These are phyloP conservation scores for Halcyon smyrnensis DNA, from an alignment of 2,797 vertebrate species.

Conservation along the genomic window DNA sequence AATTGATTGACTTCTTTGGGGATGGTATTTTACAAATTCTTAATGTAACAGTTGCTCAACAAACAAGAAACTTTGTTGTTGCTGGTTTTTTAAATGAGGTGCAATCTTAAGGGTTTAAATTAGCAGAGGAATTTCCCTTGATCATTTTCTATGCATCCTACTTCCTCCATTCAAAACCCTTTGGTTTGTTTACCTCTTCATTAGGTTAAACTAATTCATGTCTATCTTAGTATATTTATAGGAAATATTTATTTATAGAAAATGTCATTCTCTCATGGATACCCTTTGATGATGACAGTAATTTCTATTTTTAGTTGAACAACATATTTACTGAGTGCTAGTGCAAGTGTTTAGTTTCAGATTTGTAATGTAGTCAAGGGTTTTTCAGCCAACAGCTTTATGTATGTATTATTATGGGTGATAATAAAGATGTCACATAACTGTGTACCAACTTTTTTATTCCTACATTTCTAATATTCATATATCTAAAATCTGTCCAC, in stretches of 20 bases:
- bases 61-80: neutral
- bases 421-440: neutral
- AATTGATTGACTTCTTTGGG: neutral
- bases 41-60: neutral
- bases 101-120: neutral
- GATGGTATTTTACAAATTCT: neutral
- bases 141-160: neutral
- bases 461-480: neutral
- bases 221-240: slow-evolving; percentile 50
- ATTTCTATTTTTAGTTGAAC: slow-evolving; percentile 66
- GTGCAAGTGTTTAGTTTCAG: slow-evolving; percentile 24
- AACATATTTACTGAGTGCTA: neutral
- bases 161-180: neutral
- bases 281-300: neutral
- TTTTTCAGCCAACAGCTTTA: neutral
- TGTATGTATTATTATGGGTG: neutral
- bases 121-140: neutral
- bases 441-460: neutral
- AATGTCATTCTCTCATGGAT: slow-evolving; percentile 14
- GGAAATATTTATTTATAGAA: slow-evolving; percentile 54
- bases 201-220: neutral
- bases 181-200: neutral
- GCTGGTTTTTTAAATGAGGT: neutral
- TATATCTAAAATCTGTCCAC: neutral
- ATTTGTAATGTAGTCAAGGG: neutral